Conservation (phyloP, 1,140 invertebrate genomes). For the Pseudomyrmex pallidus region DNA sequence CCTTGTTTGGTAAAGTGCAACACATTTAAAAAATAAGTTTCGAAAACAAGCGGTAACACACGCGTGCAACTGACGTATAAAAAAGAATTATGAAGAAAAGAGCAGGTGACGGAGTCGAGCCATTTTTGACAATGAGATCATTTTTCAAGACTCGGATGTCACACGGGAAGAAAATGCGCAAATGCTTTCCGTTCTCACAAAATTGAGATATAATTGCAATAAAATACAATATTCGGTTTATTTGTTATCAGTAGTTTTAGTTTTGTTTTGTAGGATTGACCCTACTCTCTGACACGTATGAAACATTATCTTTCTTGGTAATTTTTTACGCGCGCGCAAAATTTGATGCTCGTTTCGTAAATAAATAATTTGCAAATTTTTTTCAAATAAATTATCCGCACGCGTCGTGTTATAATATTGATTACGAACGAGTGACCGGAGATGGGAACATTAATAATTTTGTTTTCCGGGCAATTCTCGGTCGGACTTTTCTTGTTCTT, state of each 20-base stretch:
- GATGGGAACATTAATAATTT: slow-evolving; percentile 39
- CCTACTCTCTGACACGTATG: too few species aligned
- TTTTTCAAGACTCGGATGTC: slow-evolving; percentile 33
- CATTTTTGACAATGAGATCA: slow-evolving; percentile 49
- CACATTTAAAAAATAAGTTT: not conserved
- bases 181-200: not conserved
- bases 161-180: not conserved
- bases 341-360: too few species aligned
- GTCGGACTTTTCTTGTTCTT: slow-evolving; percentile 16
- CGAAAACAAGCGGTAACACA: not conserved
- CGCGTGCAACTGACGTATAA: slow-evolving; percentile 21
- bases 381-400: too few species aligned
- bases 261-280: not conserved
- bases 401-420: not conserved
- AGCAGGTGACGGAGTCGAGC: slow-evolving; percentile 34
- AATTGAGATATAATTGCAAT: slow-evolving; percentile 36
- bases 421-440: not conserved
- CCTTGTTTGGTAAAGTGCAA: slow-evolving; percentile 1
- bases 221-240: not conserved
- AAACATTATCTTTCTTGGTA: too few species aligned
- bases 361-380: too few species aligned
- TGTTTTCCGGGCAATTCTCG: slow-evolving; percentile 6
- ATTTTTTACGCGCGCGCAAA: too few species aligned
- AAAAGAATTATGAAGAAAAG: slow-evolving; percentile 42
- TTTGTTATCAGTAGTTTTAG: not conserved